A percentile compares a stretch with the other conserved stretches of the same genome.
These are phyloP conservation scores for Chascanopsetta lugubris DNA, from an alignment of 2,113 vertebrate genomes.

Conservation along the genomic window DNA sequence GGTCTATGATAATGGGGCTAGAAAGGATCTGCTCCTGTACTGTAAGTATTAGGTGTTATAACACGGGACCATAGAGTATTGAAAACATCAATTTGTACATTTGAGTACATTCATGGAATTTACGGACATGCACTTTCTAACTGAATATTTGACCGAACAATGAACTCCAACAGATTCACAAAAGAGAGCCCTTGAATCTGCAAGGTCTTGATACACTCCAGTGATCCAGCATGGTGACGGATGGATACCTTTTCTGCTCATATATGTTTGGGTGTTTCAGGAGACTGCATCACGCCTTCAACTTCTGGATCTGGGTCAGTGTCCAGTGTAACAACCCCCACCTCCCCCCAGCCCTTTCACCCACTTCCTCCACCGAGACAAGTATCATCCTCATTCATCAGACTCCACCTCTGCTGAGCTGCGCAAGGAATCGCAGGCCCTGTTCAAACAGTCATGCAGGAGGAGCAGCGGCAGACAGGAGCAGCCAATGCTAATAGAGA, in stretches of 20 bases:
- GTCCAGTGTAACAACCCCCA: slow-evolving; percentile 53
- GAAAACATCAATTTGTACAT: too few species aligned
- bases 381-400: slow-evolving; percentile 60
- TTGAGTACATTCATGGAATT: too few species aligned
- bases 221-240: slow-evolving; percentile 3
- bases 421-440: slow-evolving; percentile 55
- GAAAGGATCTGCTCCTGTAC: too few species aligned
- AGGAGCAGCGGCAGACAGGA: slow-evolving; percentile 60
- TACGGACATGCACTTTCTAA: too few species aligned
- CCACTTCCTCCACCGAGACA: slow-evolving; percentile 35
- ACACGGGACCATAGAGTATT: too few species aligned
- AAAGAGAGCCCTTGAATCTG: too few species aligned
- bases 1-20: too few species aligned
- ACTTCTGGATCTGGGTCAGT: slow-evolving; percentile 44
- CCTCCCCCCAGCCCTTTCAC: slow-evolving; percentile 18
- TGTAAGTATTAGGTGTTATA: too few species aligned
- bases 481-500: slow-evolving; percentile 77
- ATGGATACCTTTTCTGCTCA: slow-evolving; percentile 2
- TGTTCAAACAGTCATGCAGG: slow-evolving; percentile 70
- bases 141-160: too few species aligned
- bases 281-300: slow-evolving; percentile 35
- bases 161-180: too few species aligned
- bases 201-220: too few species aligned
- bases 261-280: slow-evolving; percentile 25
- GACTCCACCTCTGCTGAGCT: slow-evolving; percentile 51